phyloP scores from a whole-genome alignment of 1,140 invertebrate species.

The fruit fly (Drosophila melanogaster) region Release_6_plus_ISO1_MT NC_004354.4:1258501-1259000 shows the following conservation, averaged over 20 bases:
- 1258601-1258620: conserved; percentile 2
- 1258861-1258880: conserved; percentile 15
- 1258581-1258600: not conserved
- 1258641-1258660: conserved; percentile 12
- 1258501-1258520: conserved; percentile 83
- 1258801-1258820: not conserved
- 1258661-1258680: too few relatives aligned
- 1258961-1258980: not conserved
- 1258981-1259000: not conserved
- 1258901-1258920: conserved; percentile 76
- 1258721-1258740: too few relatives aligned
- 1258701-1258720: too few relatives aligned
- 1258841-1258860: conserved; percentile 32
- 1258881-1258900: conserved; percentile 53
- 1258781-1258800: not conserved
- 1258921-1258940: too few relatives aligned
- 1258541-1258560: conserved; percentile 50
- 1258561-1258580: conserved; percentile 55
- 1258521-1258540: conserved; percentile 62
- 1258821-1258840: conserved; percentile 28
- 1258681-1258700: too few relatives aligned
- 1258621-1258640: not conserved
- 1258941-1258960: conserved; percentile 29
- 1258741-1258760: not conserved
- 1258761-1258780: not conserved